A percentile compares a stretch with the other conserved stretches of the same genome.
phyloP scores from a whole-genome alignment of 2,113 vertebrate genomes.

The Lanius ludovicianus region DNA sequence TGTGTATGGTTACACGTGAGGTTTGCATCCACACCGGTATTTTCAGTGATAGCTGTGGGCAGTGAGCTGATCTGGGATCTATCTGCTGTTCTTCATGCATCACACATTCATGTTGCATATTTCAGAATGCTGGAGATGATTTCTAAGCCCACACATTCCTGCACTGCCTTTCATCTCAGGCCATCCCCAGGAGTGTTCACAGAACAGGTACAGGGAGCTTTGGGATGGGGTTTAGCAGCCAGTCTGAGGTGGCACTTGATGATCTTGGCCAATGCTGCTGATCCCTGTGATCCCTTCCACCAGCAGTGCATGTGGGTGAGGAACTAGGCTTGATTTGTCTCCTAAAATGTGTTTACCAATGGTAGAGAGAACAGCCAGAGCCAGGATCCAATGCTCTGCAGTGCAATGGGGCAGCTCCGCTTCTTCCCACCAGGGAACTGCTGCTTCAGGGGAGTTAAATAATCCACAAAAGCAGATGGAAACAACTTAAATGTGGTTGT shows the following conservation, averaged over 20 bases:
- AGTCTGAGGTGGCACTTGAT: accelerated
- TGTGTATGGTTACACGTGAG: accelerated
- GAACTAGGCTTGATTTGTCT: not conserved
- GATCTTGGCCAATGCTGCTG: accelerated
- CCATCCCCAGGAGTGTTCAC: too few relatives aligned
- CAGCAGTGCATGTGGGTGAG: accelerated
- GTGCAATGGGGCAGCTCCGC: not conserved
- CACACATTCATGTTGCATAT: accelerated
- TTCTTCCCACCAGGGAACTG: not conserved
- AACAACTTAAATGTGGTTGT: accelerated
- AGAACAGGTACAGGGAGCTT: accelerated
- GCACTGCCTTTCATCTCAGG: not conserved
- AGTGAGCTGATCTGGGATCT: accelerated
- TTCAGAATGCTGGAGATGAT: accelerated
- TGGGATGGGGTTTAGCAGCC: accelerated
- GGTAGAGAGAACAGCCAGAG: not conserved
- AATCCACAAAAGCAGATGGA: not conserved
- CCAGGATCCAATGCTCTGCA: not conserved
- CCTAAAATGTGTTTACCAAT: accelerated
- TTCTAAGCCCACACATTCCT: accelerated
- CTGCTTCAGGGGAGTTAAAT: not conserved
- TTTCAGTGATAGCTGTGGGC: not conserved
- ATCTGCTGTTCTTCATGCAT: accelerated
- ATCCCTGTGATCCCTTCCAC: not conserved
- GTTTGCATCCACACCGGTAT: accelerated